phyloP scores from a whole-genome alignment of 2,113 vertebrate genomes.

The Gymnarchus niloticus region DNA sequence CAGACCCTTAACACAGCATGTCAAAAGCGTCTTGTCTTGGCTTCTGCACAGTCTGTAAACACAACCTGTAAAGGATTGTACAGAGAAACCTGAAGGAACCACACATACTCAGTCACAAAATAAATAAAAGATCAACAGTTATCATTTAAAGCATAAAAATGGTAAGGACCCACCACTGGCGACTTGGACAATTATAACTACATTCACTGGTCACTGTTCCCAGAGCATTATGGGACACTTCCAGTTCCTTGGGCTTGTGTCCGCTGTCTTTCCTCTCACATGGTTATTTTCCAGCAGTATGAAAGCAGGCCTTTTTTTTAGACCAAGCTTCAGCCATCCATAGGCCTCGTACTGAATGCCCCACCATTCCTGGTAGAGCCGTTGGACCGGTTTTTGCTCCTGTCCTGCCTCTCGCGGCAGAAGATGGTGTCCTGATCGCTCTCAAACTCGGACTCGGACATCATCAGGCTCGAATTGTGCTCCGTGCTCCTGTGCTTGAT shows the following conservation, averaged over 20 bases:
- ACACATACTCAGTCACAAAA: conserved; percentile 1
- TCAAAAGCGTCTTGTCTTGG: not conserved
- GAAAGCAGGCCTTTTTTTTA: not conserved
- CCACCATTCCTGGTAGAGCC: conserved; percentile 63
- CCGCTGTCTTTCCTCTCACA: not conserved
- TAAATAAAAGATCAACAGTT: not conserved
- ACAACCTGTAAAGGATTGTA: not conserved
- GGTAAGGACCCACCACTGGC: conserved; percentile 15
- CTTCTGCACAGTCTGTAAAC: conserved; percentile 1
- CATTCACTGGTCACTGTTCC: conserved; percentile 32
- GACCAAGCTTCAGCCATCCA: conserved; percentile 55
- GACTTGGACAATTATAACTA: conserved; percentile 28
- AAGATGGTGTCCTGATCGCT: conserved; percentile 85
- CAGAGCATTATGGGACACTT: conserved; percentile 12
- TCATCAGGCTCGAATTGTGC: conserved; percentile 89
- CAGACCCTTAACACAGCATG: not conserved
- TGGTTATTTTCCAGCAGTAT: conserved; percentile 13
- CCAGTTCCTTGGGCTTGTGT: conserved; percentile 18
- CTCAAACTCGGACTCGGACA: conserved; percentile 86
- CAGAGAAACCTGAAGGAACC: not conserved
- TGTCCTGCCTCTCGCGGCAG: conserved; percentile 66
- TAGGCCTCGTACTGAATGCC: conserved; percentile 63
- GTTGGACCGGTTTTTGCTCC: conserved; percentile 55
- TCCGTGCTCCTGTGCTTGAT: conserved; percentile 86
- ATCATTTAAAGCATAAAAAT: conserved; percentile 4